A percentile compares a stretch with the other conserved stretches of the same genome.
These are phyloP conservation scores for Cephalotes varians DNA, from an alignment of 2,888 invertebrate species.

Conservation along the genomic window DNA sequence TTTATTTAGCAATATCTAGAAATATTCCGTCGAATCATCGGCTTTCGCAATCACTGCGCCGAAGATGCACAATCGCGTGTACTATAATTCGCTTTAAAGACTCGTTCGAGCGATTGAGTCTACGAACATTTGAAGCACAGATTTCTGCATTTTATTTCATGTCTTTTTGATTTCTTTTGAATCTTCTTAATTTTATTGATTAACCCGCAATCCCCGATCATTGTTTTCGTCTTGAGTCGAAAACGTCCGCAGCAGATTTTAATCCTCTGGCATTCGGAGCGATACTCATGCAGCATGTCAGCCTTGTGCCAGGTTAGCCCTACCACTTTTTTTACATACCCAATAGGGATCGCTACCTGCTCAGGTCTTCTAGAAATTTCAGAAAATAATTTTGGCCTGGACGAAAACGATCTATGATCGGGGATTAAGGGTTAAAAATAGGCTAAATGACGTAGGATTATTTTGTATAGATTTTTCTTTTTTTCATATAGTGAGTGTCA, in stretches of 20 bases:
- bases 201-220: no score
- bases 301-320: no score
- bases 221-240: no score
- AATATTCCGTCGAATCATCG: neutral
- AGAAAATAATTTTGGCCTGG: no score
- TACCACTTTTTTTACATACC: no score
- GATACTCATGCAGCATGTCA: no score
- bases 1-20: no score
- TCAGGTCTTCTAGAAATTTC: no score
- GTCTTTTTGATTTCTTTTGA: neutral
- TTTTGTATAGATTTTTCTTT: neutral
- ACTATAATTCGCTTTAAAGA: neutral
- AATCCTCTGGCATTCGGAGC: no score
- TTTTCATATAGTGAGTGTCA: neutral
- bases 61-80: neutral
- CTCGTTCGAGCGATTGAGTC: neutral
- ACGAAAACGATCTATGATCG: no score
- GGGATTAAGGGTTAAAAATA: slow-evolving; percentile 10
- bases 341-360: no score
- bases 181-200: slow-evolving; percentile 6
- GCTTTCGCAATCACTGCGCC: neutral
- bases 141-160: neutral
- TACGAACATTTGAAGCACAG: neutral
- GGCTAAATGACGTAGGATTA: neutral
- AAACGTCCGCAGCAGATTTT: no score